These are phyloP conservation scores for Henricia sp. DNA, from an alignment of 53 echinoderm and acorn worm species.

Conservation along the genomic window DNA sequence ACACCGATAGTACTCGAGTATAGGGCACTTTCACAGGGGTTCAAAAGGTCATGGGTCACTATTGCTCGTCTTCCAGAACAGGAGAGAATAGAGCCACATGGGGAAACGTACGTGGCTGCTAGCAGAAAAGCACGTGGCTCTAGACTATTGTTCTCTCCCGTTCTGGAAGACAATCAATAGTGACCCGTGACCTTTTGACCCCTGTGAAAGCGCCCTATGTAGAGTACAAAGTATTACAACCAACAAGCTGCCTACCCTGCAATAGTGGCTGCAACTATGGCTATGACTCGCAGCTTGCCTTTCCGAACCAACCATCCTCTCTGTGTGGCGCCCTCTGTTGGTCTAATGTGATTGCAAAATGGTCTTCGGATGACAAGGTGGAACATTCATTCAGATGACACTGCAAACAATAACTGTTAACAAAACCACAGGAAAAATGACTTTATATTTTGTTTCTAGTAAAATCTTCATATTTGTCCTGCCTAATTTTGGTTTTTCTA, in stretches of 20 bases:
- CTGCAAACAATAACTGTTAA: background rate
- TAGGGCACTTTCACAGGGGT: too few species aligned
- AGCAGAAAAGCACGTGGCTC: background rate
- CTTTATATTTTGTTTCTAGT: too few species aligned
- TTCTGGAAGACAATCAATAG: background rate
- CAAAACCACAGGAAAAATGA: too few species aligned
- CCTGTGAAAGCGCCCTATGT: too few species aligned
- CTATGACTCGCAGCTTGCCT: conserved; percentile 4
- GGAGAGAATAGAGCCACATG: too few species aligned
- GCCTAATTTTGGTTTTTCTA: too few species aligned
- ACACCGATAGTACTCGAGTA: too few species aligned
- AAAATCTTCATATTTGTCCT: too few species aligned
- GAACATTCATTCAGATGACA: conserved; percentile 24
- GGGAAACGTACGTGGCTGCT: too few species aligned
- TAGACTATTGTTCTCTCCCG: background rate
- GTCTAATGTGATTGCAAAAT: conserved; percentile 3
- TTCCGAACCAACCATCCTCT: conserved; percentile 10
- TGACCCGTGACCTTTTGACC: too few species aligned
- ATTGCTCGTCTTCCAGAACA: too few species aligned
- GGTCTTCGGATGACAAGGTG: conserved; percentile 5
- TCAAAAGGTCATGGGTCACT: too few species aligned
- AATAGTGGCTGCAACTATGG: background rate
- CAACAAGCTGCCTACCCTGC: background rate
- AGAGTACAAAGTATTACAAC: background rate
- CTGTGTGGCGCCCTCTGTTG: background rate